Base-by-base conservation (phyloP, 1,140 invertebrate species). In the Scaptomyza hsui region DNA sequence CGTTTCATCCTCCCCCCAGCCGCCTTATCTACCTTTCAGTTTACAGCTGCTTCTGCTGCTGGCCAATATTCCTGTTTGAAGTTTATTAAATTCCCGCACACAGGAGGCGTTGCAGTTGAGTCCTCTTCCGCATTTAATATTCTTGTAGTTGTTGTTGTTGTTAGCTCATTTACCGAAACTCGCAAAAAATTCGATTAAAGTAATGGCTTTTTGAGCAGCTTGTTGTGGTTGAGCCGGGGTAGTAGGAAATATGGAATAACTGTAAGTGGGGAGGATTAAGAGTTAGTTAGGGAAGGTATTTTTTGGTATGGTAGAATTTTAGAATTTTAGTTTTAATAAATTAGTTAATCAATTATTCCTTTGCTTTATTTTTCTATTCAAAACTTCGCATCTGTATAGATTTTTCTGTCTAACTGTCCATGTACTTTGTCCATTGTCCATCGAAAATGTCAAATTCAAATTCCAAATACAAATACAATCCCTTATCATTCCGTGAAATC, bases 111-210 rank as follows among this genome's bases (percentile, higher is more conserved):
- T 85, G 81, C 81, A 81, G 53, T 60, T 7, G 37, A 60, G 63
- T 74, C 72, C 68, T 55, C 24, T 5, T 21, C 39, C 16, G 7
- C 39, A 6, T 13, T n/a, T 13, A 5, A 29, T 15, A 29, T 15
- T 3, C n/a, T 18, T 29, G 2, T 35, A 3, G 32, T 37, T 37
- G 32, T 24, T 44, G 13, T 32, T 51, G 35, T 12, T 47, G 39
- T 15, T 52, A 48, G 73, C 65, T 85, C 77, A 77, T 85, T 85
- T 81, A 52, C 75, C 79, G 62, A 85, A 85, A 80, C 81, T 74
- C 70, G 55, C 51, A 12, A 55, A 37, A 29, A 85, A 86, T 88
- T 86, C 81, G 81, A 86, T 86, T 86, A 86, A 88, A 88, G 65
- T 86, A 86, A 86, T 86, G 82, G 75, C 82, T 74, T 81, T 88